These are phyloP conservation scores for Papilio machaon DNA, from an alignment of 1,140 invertebrate species.

Conservation along the genomic window DNA sequence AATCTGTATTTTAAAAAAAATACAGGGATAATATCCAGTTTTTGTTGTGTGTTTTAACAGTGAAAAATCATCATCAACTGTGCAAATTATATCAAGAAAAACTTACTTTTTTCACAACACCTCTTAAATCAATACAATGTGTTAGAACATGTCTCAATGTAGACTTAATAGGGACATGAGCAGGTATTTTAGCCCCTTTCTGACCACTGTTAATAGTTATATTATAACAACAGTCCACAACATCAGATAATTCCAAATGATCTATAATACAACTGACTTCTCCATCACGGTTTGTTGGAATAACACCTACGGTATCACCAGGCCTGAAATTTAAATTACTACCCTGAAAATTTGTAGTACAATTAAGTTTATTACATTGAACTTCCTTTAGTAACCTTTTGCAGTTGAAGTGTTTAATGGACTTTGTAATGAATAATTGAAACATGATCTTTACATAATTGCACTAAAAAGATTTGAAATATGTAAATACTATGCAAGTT, in stretches of 20 bases:
- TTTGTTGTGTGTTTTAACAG: too few relatives aligned
- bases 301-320: slow-evolving; percentile 68
- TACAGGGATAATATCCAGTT: too few relatives aligned
- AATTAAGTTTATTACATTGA: slow-evolving; percentile 19
- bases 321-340: slow-evolving; percentile 64
- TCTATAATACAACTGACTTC: slow-evolving; percentile 59
- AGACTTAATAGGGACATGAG: slow-evolving; percentile 70
- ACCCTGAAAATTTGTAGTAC: slow-evolving; percentile 55
- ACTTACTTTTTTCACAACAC: slow-evolving; percentile 78
- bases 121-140: slow-evolving; percentile 74
- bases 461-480: too few relatives aligned
- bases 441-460: too few relatives aligned
- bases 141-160: slow-evolving; percentile 71
- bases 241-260: slow-evolving; percentile 51
- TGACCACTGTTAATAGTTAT: slow-evolving; percentile 45
- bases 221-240: slow-evolving; percentile 51
- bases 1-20: too few relatives aligned
- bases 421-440: too few relatives aligned
- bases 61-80: too few relatives aligned
- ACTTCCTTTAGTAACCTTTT: background rate
- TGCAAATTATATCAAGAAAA: background rate
- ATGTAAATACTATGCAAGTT: too few relatives aligned
- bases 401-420: too few relatives aligned
- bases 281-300: slow-evolving; percentile 56
- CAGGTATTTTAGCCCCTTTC: slow-evolving; percentile 63